Percentiles rank a stretch among this genome's conserved stretches.
These are phyloP conservation scores for Odontothrips loti DNA, from an alignment of 2,888 invertebrate species.

Conservation along the genomic window DNA sequence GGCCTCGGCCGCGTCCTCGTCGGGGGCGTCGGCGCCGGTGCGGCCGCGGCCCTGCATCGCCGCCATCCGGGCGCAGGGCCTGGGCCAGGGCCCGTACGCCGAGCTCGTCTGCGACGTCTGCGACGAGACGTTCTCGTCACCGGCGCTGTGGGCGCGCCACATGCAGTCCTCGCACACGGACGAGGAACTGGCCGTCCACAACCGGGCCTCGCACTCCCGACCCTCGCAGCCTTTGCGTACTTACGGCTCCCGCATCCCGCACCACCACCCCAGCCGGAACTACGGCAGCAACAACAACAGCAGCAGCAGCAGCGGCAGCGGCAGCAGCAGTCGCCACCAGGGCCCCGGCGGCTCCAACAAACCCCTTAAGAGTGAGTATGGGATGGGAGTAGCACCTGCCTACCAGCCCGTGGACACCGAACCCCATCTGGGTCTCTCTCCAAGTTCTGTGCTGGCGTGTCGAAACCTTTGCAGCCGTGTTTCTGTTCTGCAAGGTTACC, in stretches of 20 bases:
- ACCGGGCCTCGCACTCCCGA: slow-evolving; percentile 36
- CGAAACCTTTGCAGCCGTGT: neutral
- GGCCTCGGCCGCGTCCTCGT: neutral
- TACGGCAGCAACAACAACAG: slow-evolving; percentile 36
- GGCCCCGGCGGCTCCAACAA: neutral
- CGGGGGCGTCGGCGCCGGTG: neutral
- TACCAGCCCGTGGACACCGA: too few species aligned
- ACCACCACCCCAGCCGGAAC: neutral
- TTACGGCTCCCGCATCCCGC: neutral
- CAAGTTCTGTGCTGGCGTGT: too few species aligned
- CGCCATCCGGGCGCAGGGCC: neutral
- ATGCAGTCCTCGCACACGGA: slow-evolving; percentile 74
- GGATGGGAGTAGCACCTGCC: neutral
- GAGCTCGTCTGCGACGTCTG: slow-evolving; percentile 77
- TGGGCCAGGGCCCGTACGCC: slow-evolving; percentile 50
- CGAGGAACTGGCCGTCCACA: slow-evolving; percentile 48
- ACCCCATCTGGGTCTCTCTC: too few species aligned
- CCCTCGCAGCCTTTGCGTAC: slow-evolving; percentile 10
- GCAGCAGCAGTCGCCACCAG: neutral
- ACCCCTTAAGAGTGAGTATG: neutral
- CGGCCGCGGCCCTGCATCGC: neutral
- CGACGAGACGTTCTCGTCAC: slow-evolving; percentile 75
- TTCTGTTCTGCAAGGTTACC: neutral
- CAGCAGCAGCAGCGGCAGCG: slow-evolving; percentile 23
- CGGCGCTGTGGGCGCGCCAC: slow-evolving; percentile 78